Evolutionary conservation across 2,888 invertebrate species (phyloP).

Genomic region (Trachelus tabidus): DNA sequence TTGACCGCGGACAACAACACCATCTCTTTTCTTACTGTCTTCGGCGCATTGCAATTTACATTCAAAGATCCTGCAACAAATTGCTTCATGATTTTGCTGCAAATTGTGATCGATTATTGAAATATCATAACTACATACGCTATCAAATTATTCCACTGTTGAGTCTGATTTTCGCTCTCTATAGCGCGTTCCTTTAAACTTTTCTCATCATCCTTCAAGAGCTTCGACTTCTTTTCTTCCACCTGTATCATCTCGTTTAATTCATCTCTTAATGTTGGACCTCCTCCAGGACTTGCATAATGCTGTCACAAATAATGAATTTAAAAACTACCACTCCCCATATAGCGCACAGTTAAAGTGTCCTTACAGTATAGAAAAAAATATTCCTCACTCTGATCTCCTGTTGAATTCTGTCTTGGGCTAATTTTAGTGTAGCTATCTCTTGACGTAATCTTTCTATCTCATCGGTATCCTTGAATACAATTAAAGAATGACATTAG

Average conservation of each 20-base stretch:
- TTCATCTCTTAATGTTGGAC: conserved; percentile 63
- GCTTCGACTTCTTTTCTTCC: conserved; percentile 72
- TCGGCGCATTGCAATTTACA: conserved; percentile 70
- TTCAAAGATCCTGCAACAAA: conserved; percentile 68
- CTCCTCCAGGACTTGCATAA: conserved; percentile 34
- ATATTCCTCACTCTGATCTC: conserved; percentile 40
- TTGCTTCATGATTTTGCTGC: conserved; percentile 19
- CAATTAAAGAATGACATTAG: background rate
- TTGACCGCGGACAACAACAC: conserved; percentile 72
- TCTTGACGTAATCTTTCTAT: conserved; percentile 34
- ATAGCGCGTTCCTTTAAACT: conserved; percentile 66
- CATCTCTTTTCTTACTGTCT: conserved; percentile 69
- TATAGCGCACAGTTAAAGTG: background rate
- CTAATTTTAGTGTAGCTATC: conserved; percentile 40
- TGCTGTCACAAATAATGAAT: conserved; percentile 1
- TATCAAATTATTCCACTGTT: conserved; percentile 53
- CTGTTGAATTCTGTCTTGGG: conserved; percentile 45
- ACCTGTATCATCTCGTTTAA: conserved; percentile 68
- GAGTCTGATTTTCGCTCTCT: conserved; percentile 45
- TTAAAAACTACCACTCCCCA: background rate
- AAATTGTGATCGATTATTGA: background rate
- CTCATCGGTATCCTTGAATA: conserved; percentile 35
- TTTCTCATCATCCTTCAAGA: conserved; percentile 70
- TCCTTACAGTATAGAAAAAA: background rate
- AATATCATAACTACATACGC: conserved; percentile 37